Evolutionary conservation across 2,113 vertebrate species (phyloP), one percentile per base, ranked within the genome.

Genomic region (Corythaeola cristata): DNA sequence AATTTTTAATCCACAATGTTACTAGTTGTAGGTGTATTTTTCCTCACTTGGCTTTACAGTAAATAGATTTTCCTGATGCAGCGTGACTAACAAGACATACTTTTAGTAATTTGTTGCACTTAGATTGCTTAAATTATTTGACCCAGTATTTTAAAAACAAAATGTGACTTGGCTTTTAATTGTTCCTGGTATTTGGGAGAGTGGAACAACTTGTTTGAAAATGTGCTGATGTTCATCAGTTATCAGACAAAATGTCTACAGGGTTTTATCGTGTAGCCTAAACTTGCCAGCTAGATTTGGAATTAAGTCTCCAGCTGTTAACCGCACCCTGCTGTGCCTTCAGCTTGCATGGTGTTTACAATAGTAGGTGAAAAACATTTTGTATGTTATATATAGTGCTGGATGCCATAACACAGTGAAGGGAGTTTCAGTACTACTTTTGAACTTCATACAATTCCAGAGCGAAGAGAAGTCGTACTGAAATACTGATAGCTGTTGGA

Each of bases 201-300:
- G 95, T 85, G 91, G 96, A 96, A 89, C 89, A 58, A 95, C 95
- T 88, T 8, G 95, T 97, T 97, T 88, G 89, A 41, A 94, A 97
- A 97, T 89, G 91, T 91, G 97, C 96, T 97, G 97, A 96, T 95
- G 95, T 93, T 87, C 92, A 76, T 95, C 53, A 85, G 62, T 89
- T 93, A 95, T 95, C 94, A 95, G 89, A 79, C 90, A 85, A 93
- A 97, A 95, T 47, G 95, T 97, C 96, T 95, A 82, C 91, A 33
- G 91, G 91, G 62, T 94, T 96, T 95, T 96, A 89, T 93, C n/a
- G 0, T 80, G 88, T 21, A 83, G 94, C 93, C 96, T 76, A 14
- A 94, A 90, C 91, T 94, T 97, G 94, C 90, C 92, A 87, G 77
- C 77, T n/a, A 33, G 66, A 1, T 78, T 86, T 75, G 86, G 83